phyloP scores from a whole-genome alignment of 2,113 vertebrate genomes.

The Corythornis vintsioides region DNA sequence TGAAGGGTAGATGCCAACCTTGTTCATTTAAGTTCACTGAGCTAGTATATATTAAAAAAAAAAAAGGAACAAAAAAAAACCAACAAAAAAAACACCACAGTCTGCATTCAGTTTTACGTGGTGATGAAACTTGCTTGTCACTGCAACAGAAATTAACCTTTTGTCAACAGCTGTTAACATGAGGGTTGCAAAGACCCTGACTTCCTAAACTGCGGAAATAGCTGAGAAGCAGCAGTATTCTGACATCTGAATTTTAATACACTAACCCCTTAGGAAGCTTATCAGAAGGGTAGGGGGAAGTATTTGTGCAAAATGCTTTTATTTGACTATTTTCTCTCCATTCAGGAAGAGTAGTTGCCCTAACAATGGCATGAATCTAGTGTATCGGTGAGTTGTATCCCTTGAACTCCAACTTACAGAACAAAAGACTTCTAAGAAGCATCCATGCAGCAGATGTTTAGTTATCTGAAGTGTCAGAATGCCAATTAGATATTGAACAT shows the following conservation, averaged over 20 bases:
- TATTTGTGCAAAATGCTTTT: slow-evolving; percentile 50
- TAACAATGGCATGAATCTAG: slow-evolving; percentile 71
- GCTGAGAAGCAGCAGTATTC: not conserved
- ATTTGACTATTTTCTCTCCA: slow-evolving; percentile 41
- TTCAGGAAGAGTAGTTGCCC: slow-evolving; percentile 32
- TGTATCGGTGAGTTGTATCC: slow-evolving; percentile 68
- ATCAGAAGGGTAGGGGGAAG: slow-evolving; percentile 25
- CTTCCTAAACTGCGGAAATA: slow-evolving; percentile 26
- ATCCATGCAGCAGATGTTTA: slow-evolving; percentile 90
- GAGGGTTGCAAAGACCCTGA: not conserved
- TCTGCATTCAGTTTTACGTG: not conserved
- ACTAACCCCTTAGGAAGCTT: slow-evolving; percentile 24
- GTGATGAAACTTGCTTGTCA: not conserved
- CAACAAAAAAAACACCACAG: rapidly evolving
- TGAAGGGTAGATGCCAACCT: not conserved
- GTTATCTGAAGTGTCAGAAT: slow-evolving; percentile 92
- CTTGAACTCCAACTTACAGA: slow-evolving; percentile 73
- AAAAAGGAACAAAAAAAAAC: not conserved
- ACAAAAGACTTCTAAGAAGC: slow-evolving; percentile 80
- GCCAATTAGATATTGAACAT: slow-evolving; percentile 88
- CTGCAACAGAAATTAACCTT: slow-evolving; percentile 35
- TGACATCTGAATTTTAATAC: slow-evolving; percentile 65
- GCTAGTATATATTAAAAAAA: not conserved
- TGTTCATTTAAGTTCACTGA: not conserved
- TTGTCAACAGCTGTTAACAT: slow-evolving; percentile 25